phyloP scores from a whole-genome alignment of 2,888 invertebrate genomes.

The Rhamnusium bicolor region DNA sequence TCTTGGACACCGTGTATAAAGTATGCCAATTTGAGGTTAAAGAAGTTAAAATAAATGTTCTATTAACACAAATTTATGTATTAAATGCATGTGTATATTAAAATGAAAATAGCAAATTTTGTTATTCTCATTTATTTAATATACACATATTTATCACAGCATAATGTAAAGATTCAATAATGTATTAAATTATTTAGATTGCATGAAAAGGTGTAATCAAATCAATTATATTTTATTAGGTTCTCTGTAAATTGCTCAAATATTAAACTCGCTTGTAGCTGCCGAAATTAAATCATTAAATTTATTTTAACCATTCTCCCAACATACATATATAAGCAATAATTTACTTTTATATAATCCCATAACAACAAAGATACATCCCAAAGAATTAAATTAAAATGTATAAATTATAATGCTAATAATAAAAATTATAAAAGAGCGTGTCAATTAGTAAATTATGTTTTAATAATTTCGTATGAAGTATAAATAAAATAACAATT shows the following conservation, averaged over 20 bases:
- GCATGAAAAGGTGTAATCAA: background rate
- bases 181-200: background rate
- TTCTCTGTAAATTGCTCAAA: background rate
- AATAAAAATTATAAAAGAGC: conserved; percentile 33
- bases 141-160: background rate
- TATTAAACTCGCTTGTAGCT: background rate
- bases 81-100: too few relatives aligned
- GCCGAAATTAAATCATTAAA: background rate
- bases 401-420: conserved; percentile 8
- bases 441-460: conserved; percentile 47
- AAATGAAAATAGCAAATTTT: too few relatives aligned
- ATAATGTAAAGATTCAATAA: background rate
- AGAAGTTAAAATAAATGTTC: too few relatives aligned
- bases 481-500: conserved; percentile 55
- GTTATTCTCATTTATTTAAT: background rate
- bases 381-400: conserved; percentile 7
- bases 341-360: background rate
- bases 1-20: too few relatives aligned
- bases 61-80: too few relatives aligned
- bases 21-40: too few relatives aligned
- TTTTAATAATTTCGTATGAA: conserved; percentile 47
- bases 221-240: background rate
- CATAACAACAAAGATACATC: conserved; percentile 6
- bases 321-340: background rate
- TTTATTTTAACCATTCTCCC: background rate